Percentiles rank a stretch among this genome's conserved stretches.
These are phyloP conservation scores for Halichoeres trimaculatus DNA, from an alignment of 2,113 vertebrate genomes.

Conservation along the genomic window DNA sequence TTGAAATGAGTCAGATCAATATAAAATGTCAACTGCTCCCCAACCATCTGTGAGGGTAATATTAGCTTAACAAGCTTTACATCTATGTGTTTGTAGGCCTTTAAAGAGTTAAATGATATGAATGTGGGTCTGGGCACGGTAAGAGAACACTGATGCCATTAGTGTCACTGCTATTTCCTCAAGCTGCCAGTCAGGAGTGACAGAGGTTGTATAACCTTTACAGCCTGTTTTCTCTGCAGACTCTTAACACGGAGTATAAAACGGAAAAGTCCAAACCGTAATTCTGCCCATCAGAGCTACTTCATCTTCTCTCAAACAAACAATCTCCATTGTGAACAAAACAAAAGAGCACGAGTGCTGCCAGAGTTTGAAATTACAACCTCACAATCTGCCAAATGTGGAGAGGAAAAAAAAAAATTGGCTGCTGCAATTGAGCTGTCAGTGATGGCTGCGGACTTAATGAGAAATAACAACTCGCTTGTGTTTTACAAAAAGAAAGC, in stretches of 20 bases:
- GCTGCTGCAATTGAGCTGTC: conserved; percentile 28
- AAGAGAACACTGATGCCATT: not conserved
- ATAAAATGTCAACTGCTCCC: not conserved
- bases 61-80: too few species aligned
- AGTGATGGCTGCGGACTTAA: conserved; percentile 31
- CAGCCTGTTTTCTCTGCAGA: not conserved
- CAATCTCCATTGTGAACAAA: conserved; percentile 22
- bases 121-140: not conserved
- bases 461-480: conserved; percentile 28
- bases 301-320: conserved; percentile 16
- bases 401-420: conserved; percentile 2
- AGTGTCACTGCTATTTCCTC: not conserved
- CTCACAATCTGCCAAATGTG: conserved; percentile 31
- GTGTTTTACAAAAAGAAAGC: conserved; percentile 22
- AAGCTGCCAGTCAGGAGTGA: not conserved
- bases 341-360: conserved; percentile 11
- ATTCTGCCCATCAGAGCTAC: not conserved
- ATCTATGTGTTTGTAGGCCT: too few species aligned
- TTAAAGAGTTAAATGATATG: not conserved
- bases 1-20: not conserved
- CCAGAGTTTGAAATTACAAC: conserved; percentile 37
- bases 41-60: too few species aligned
- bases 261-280: not conserved
- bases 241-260: not conserved
- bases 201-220: not conserved